Conservation (phyloP, 2,113 vertebrate genomes). For the Engraulis encrasicolus region DNA sequence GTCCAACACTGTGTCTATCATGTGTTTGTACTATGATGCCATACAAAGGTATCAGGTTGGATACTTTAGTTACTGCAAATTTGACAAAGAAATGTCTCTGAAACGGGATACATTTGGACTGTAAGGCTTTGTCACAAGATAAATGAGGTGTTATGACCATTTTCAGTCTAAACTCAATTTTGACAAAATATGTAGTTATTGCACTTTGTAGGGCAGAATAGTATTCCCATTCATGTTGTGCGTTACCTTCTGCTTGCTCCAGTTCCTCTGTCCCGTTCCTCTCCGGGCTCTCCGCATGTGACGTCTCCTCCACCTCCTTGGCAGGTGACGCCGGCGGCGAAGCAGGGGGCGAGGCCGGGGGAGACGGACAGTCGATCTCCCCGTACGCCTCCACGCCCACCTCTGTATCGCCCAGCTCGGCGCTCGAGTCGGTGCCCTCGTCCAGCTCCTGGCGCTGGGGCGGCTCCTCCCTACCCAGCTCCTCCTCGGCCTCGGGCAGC, state of each 20-base stretch:
- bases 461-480: conserved; percentile 71
- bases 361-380: conserved; percentile 63
- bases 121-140: too few relatives aligned
- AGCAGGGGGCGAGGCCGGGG: conserved; percentile 27
- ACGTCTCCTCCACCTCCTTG: conserved; percentile 45
- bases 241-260: not conserved
- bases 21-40: too few relatives aligned
- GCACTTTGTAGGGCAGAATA: too few relatives aligned
- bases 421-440: conserved; percentile 67
- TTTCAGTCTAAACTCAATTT: too few relatives aligned
- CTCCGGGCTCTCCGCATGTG: conserved; percentile 25
- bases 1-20: too few relatives aligned
- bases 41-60: too few relatives aligned
- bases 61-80: too few relatives aligned
- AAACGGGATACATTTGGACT: too few relatives aligned
- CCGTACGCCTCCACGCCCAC: conserved; percentile 71
- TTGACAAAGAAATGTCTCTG: too few relatives aligned
- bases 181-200: too few relatives aligned
- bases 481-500: conserved; percentile 67
- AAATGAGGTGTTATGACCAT: too few relatives aligned
- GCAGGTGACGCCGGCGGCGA: not conserved
- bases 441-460: conserved; percentile 75
- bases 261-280: conserved; percentile 54
- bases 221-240: too few relatives aligned
- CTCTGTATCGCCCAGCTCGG: conserved; percentile 73